Evolutionary conservation across 2,797 vertebrate species (phyloP), one percentile per base, ranked within the genome.

Genomic region (Rhynchonycteris naso): DNA sequence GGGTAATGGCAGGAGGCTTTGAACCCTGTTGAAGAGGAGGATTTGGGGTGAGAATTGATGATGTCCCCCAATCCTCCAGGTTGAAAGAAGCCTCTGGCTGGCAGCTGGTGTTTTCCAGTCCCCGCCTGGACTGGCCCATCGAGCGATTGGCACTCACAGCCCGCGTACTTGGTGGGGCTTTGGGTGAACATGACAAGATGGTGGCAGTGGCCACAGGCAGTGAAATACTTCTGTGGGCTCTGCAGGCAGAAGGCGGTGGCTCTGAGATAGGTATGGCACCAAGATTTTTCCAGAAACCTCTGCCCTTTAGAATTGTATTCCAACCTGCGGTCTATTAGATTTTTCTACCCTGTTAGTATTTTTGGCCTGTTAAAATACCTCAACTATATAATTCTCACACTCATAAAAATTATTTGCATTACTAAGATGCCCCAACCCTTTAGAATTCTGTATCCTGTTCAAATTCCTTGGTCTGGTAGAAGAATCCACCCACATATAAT

Each of bases 121-220:
- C 99, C 0, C 99, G 99, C 8, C 97, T 99, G 59, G 99, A 99
- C 78, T 99, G 99, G 99, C 97, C 99, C 66, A 99, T 99, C 0
- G 99, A 99, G 94, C 97, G 99, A 3, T 98, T 99, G 7, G 99
- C 99, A 0, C 99, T 99, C 59, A 99, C 99, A 8, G 99, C 99
- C 93, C 99, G 99, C 61, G 99, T 99, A 74, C 98, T 99, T 71
- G 99, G 99, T 0, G 99, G 99, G 9, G 98, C 99, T 0, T 97
- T 99, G 78, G 99, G 99, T 0, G 99, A 99, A 97, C 99, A 99
- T 0, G 99, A 99, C 98, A 99, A 99, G 97, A 99, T 99, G 99
- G 99, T 99, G 96, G 99, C 99, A 0, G 99, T 98, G 0, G 99
- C 99, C 5, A 99, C 99, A 0, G 98, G 98, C 90, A 99, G 98